Conservation (phyloP, 23 tunicate genomes). For the Halocynthia roretzi region DNA sequence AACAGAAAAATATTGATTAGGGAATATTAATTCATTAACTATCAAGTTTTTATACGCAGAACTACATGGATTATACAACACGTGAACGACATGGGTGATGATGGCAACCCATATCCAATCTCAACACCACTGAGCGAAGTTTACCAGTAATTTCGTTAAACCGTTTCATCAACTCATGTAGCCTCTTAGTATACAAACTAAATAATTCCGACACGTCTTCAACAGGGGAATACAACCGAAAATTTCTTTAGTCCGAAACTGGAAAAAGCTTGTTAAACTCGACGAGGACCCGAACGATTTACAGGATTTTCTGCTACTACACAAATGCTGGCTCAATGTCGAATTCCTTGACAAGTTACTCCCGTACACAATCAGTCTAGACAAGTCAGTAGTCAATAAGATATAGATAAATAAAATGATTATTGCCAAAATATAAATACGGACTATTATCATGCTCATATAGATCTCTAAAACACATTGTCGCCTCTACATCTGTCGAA, state of each 20-base stretch:
- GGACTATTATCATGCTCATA: too few species aligned
- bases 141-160: constrained; percentile 9
- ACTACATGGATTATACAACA: constrained; percentile 16
- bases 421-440: too few species aligned
- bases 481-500: constrained; percentile 22
- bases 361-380: constrained; percentile 21
- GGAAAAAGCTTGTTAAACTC: constrained; percentile 25
- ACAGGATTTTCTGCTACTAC: neutral
- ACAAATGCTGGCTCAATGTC: neutral
- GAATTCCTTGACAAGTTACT: constrained; percentile 1
- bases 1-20: too few species aligned
- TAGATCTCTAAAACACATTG: constrained; percentile 17
- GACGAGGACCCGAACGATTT: constrained; percentile 15
- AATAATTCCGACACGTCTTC: neutral
- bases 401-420: too few species aligned
- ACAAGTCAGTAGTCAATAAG: neutral
- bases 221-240: constrained; percentile 4
- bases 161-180: neutral
- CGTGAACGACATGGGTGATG: constrained; percentile 11
- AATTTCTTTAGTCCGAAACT: constrained; percentile 2
- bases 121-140: constrained; percentile 12
- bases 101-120: neutral
- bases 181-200: neutral
- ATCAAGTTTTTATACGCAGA: neutral
- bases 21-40: too few species aligned